Evolutionary conservation across 2,113 vertebrate genomes (phyloP), one percentile per base, ranked within the genome.

Genomic region (Prochilodus magdalenae): DNA sequence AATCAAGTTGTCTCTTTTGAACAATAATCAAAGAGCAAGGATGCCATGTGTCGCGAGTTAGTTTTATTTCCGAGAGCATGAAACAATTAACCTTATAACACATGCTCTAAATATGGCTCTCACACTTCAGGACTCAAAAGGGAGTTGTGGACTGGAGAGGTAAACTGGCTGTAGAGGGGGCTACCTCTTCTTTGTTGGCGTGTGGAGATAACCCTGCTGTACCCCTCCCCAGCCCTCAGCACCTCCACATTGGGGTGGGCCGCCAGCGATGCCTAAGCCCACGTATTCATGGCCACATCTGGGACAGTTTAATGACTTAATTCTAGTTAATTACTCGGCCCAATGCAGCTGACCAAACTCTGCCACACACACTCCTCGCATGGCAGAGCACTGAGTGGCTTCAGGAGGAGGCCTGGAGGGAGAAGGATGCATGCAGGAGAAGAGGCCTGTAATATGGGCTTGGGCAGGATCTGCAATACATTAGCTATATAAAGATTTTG

Each of bases 221-320:
- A 73, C 20, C 16, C 73, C 7, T 67, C 29, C 60, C 5, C 12
- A 57, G 30, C 47, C 33, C 36, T 57, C 67, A 49, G 29, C 75
- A 73, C 65, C 44, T 78, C 53, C 74, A 74, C 82, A 83, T 89
- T 86, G 84, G 63, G 51, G 55, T 82, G 77, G 44, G 67, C 74
- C 82, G 67, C 74, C 81, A 84, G 79, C 75, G 30, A 36, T 40
- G 51, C 53, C 29, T 77, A 81, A 82, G 72, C 90, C 88, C 84
- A 87, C 84, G 88, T 91, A 93, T 92, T 93, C 92, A 91, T 86
- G 89, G 86, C 86, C 92, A 93, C 92, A 94, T 93, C 92, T 94
- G 92, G 92, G 91, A 92, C 90, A 91, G 87, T 93, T 94, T 93
- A 94, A 94, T 94, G 91, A 92, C 90, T 94, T 93, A 93, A 93